Evolutionary conservation across 2,113 vertebrate species (phyloP).

Genomic region (Lanius ludovicianus): DNA sequence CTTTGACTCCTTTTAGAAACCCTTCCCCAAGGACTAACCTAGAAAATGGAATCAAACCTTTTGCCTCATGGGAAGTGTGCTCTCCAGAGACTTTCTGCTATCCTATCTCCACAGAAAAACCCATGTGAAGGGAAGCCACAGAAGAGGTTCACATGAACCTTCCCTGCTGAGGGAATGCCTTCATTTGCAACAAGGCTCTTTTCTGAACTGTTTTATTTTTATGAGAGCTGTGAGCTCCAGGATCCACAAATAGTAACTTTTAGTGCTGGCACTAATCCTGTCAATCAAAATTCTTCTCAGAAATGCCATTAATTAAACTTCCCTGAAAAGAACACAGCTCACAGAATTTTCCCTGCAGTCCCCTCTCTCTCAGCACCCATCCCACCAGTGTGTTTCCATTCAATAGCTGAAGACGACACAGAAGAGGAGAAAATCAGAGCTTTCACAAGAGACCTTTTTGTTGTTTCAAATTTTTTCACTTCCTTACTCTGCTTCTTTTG

Average conservation of each 20-base stretch:
- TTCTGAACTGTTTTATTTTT: background rate
- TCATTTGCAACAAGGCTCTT: slow-evolving; percentile 22
- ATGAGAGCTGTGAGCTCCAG: slow-evolving; percentile 10
- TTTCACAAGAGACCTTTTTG: slow-evolving; percentile 2
- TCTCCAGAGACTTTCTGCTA: background rate
- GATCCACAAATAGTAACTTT: slow-evolving; percentile 37
- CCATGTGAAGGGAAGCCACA: background rate
- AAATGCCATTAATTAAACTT: slow-evolving; percentile 16
- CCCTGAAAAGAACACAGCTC: background rate
- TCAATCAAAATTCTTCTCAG: slow-evolving; percentile 34
- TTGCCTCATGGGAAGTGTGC: background rate
- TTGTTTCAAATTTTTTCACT: slow-evolving; percentile 44
- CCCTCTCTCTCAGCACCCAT: background rate
- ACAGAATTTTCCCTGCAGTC: background rate
- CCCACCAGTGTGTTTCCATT: background rate
- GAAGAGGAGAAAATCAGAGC: background rate
- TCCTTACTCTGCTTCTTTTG: slow-evolving; percentile 34
- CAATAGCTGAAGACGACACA: background rate
- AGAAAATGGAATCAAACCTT: background rate
- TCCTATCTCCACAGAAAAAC: background rate
- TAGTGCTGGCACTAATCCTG: slow-evolving; percentile 11
- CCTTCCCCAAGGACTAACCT: background rate
- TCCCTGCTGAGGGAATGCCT: background rate
- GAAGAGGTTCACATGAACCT: slow-evolving; percentile 11
- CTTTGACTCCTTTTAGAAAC: background rate